Evolutionary conservation across 2,888 invertebrate genomes (phyloP).

Genomic region (Allolobophora icterica): DNA sequence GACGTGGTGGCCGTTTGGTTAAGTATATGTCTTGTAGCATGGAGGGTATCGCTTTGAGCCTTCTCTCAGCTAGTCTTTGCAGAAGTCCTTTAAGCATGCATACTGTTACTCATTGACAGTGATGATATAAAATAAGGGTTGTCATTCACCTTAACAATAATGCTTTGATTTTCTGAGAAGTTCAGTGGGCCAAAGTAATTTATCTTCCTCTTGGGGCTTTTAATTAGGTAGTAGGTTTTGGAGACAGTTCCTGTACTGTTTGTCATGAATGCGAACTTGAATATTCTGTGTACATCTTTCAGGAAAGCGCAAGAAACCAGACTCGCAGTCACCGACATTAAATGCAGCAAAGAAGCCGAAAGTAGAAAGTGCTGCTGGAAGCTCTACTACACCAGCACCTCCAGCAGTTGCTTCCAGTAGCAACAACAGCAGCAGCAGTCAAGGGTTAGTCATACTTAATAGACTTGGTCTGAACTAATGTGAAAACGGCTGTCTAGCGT

Average conservation of each 20-base stretch:
- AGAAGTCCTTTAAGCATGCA: background rate
- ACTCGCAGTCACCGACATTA: background rate
- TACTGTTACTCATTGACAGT: background rate
- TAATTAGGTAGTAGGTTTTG: background rate
- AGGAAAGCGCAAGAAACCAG: constrained; percentile 10
- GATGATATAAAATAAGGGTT: background rate
- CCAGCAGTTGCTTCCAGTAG: background rate
- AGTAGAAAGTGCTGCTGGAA: background rate
- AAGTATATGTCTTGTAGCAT: background rate
- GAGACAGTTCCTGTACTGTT: background rate
- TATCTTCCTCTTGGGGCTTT: background rate
- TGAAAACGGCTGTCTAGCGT: background rate
- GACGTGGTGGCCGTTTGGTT: background rate
- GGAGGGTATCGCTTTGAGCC: background rate
- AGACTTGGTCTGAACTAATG: background rate
- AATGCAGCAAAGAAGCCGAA: background rate
- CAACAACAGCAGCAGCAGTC: background rate
- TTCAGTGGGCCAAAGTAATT: background rate
- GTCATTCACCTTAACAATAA: background rate
- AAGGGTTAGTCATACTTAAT: constrained; percentile 21
- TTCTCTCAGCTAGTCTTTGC: background rate
- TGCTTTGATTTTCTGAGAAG: background rate
- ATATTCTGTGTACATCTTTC: background rate
- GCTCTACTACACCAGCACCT: background rate
- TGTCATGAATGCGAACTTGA: no score